These are phyloP conservation scores for Omphaloscelis lunosa DNA, from an alignment of 2,888 invertebrate species.

Conservation along the genomic window DNA sequence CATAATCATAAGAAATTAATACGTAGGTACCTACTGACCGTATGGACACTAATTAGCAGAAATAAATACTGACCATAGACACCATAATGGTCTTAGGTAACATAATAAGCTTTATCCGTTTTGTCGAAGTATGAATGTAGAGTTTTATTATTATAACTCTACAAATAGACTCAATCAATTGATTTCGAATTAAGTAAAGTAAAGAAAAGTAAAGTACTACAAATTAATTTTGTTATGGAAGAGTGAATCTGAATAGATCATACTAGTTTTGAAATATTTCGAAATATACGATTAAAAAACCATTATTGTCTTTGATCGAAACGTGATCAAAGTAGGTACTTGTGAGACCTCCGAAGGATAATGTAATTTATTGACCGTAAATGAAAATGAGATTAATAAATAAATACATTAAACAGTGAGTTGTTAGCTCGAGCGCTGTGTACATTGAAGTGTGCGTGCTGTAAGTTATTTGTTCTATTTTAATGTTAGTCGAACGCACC, in stretches of 20 bases:
- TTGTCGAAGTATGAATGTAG: background rate
- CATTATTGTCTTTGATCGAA: slow-evolving; percentile 7
- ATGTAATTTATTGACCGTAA: slow-evolving; percentile 36
- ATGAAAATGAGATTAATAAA: slow-evolving; percentile 54
- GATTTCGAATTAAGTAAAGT: background rate
- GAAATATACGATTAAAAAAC: background rate
- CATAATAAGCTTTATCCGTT: slow-evolving; percentile 4
- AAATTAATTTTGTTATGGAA: background rate
- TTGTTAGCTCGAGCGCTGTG: slow-evolving; percentile 71
- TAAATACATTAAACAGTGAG: slow-evolving; percentile 61
- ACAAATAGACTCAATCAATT: background rate
- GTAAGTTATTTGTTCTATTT: slow-evolving; percentile 86
- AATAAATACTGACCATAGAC: slow-evolving; percentile 48
- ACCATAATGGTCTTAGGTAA: background rate
- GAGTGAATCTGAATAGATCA: background rate
- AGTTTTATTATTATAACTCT: slow-evolving; percentile 5
- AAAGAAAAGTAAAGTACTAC: too few species aligned
- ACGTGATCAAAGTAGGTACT: slow-evolving; percentile 11
- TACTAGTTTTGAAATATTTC: background rate
- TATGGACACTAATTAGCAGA: slow-evolving; percentile 40
- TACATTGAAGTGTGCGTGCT: slow-evolving; percentile 79
- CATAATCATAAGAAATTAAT: slow-evolving; percentile 58
- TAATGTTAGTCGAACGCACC: slow-evolving; percentile 84
- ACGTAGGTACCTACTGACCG: slow-evolving; percentile 17
- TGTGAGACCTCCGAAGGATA: slow-evolving; percentile 16